A percentile compares a stretch with the other conserved stretches of the same genome.
These are phyloP conservation scores for Stichodactyla mertensii DNA, from an alignment of 64 coral and sea anemone species.

Conservation along the genomic window DNA sequence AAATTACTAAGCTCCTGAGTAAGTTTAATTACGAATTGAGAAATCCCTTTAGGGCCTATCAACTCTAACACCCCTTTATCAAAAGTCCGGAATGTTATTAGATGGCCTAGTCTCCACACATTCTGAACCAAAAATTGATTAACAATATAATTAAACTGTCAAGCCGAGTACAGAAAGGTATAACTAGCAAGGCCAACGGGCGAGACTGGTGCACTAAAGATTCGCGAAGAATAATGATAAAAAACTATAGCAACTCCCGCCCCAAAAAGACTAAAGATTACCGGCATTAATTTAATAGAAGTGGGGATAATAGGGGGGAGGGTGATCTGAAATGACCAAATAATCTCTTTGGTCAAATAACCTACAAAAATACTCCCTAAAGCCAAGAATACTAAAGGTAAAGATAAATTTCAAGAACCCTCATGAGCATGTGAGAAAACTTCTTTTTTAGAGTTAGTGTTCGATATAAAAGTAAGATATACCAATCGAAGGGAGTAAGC, in stretches of 20 bases:
- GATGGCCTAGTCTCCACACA: constrained; percentile 56
- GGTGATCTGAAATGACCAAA: constrained; percentile 28
- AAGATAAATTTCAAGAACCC: constrained; percentile 33
- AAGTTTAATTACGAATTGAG: constrained; percentile 54
- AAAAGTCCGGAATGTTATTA: constrained; percentile 43
- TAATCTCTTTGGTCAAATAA: constrained; percentile 40
- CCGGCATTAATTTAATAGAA: constrained; percentile 42
- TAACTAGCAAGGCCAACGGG: constrained; percentile 10
- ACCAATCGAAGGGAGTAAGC: constrained; percentile 45
- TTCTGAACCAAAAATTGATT: constrained; percentile 62
- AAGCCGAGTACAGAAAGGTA: constrained; percentile 14
- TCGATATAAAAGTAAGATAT: constrained; percentile 43
- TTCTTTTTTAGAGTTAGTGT: constrained; percentile 46
- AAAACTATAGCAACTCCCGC: constrained; percentile 8
- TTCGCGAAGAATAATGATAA: constrained; percentile 34
- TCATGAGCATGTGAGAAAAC: constrained; percentile 43
- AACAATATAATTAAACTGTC: constrained; percentile 56
- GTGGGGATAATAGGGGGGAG: constrained; percentile 32
- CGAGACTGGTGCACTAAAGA: constrained; percentile 9
- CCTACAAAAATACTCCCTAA: constrained; percentile 57
- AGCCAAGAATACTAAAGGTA: constrained; percentile 46
- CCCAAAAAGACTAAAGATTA: constrained; percentile 40
- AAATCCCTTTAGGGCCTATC: constrained; percentile 71
- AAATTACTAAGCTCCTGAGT: constrained; percentile 76
- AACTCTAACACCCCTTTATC: constrained; percentile 72